phyloP scores from a whole-genome alignment of 1,140 invertebrate genomes.

The Apis dorsata region DNA sequence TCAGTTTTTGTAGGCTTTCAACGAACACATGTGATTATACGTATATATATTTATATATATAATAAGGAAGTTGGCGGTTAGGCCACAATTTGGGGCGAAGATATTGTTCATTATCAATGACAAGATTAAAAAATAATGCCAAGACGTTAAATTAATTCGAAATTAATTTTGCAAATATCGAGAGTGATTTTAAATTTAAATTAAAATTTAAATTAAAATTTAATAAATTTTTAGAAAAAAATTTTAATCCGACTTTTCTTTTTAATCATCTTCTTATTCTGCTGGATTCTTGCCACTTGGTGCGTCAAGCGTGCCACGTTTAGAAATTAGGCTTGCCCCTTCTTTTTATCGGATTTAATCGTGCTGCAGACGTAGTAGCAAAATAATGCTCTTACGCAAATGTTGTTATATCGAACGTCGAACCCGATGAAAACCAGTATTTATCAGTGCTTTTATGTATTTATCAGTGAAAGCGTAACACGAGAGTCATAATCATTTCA shows the following conservation, averaged over 20 bases:
- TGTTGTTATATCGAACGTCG: background rate
- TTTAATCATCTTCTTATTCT: too few species aligned
- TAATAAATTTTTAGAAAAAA: too few species aligned
- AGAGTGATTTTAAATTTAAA: too few species aligned
- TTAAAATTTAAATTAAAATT: too few species aligned
- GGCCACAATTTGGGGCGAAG: background rate
- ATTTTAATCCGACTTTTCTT: too few species aligned
- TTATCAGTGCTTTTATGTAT: background rate
- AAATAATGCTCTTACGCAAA: background rate
- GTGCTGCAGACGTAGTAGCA: background rate
- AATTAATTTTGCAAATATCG: too few species aligned
- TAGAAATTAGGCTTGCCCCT: background rate
- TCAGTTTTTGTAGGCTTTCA: constrained; percentile 59
- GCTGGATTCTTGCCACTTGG: too few species aligned
- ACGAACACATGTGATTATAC: background rate
- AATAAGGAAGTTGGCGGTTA: background rate
- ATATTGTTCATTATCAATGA: too few species aligned
- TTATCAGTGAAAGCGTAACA: background rate
- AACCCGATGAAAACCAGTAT: background rate
- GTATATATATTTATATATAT: background rate
- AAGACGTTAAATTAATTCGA: too few species aligned
- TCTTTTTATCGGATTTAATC: background rate
- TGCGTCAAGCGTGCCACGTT: background rate
- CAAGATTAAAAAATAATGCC: too few species aligned
- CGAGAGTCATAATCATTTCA: background rate